These are phyloP conservation scores for Schizopygopsis pylzovi DNA, from an alignment of 2,797 vertebrate genomes.

Conservation along the genomic window DNA sequence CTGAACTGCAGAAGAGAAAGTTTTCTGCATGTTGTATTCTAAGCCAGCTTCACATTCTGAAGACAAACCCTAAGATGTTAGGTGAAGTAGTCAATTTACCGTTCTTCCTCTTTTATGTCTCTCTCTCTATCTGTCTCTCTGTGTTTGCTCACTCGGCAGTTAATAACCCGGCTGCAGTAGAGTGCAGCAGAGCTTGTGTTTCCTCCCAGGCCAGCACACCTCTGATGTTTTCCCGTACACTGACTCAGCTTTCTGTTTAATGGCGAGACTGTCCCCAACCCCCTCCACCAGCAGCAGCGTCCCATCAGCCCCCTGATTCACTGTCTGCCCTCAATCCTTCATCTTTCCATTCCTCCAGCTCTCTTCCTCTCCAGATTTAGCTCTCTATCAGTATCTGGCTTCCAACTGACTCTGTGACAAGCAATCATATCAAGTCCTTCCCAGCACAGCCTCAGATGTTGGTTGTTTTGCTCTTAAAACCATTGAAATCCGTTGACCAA, in stretches of 20 bases:
- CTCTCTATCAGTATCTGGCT: neutral
- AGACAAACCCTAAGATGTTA: neutral
- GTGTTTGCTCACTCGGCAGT: slow-evolving; percentile 54
- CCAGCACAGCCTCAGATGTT: neutral
- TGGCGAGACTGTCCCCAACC: neutral
- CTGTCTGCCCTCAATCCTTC: slow-evolving; percentile 43
- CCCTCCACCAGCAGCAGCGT: neutral
- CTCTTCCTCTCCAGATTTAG: neutral
- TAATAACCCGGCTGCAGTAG: slow-evolving; percentile 43
- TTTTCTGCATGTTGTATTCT: neutral
- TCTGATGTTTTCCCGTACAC: slow-evolving; percentile 36
- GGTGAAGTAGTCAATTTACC: neutral
- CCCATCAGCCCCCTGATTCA: slow-evolving; percentile 25
- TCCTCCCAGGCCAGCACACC: slow-evolving; percentile 13
- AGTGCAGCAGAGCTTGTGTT: neutral
- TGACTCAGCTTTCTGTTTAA: slow-evolving; percentile 55
- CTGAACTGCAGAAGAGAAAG: neutral
- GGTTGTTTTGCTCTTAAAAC: neutral
- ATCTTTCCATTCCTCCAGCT: slow-evolving; percentile 28
- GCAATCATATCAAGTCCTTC: slow-evolving; percentile 4
- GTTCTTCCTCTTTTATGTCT: neutral
- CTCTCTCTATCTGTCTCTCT: neutral
- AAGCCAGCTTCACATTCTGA: neutral
- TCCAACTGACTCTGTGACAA: neutral
- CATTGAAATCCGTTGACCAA: neutral